Conservation (phyloP, 23 tunicate genomes). For the Halocynthia roretzi region DNA sequence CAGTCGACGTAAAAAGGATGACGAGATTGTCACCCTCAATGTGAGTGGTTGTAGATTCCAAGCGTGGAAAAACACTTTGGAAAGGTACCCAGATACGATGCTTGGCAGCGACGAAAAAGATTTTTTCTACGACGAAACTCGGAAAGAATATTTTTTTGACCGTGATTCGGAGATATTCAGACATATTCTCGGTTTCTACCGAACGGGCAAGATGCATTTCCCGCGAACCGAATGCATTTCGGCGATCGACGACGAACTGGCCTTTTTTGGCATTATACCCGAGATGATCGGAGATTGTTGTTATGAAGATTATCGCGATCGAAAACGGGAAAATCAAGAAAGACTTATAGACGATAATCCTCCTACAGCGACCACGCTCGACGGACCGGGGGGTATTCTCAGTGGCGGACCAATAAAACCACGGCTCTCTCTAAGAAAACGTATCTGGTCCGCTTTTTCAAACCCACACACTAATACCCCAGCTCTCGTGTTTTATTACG, state of each 20-base stretch:
- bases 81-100: conserved; percentile 85
- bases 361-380: conserved; percentile 1
- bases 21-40: conserved; percentile 66
- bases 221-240: conserved; percentile 97
- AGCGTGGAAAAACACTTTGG: conserved; percentile 81
- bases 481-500: conserved; percentile 98
- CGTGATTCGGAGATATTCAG: conserved; percentile 97
- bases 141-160: conserved; percentile 93
- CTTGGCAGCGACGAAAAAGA: conserved; percentile 89
- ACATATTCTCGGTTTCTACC: conserved; percentile 77
- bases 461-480: conserved; percentile 98
- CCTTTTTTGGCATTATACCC: conserved; percentile 88
- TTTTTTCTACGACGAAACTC: conserved; percentile 83
- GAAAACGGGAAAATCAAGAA: conserved; percentile 92
- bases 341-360: conserved; percentile 65
- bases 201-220: conserved; percentile 95
- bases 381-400: conserved; percentile 15
- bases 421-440: conserved; percentile 49
- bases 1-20: conserved; percentile 31
- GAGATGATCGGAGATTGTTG: conserved; percentile 98
- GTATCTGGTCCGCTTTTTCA: conserved; percentile 94
- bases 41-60: conserved; percentile 73
- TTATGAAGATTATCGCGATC: conserved; percentile 92
- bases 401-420: conserved; percentile 37
- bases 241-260: conserved; percentile 86